A percentile compares a stretch with the other conserved stretches of the same genome.
Conservation (phyloP, 2,888 invertebrate genomes). For the Trypoxylon attenuatum region DNA sequence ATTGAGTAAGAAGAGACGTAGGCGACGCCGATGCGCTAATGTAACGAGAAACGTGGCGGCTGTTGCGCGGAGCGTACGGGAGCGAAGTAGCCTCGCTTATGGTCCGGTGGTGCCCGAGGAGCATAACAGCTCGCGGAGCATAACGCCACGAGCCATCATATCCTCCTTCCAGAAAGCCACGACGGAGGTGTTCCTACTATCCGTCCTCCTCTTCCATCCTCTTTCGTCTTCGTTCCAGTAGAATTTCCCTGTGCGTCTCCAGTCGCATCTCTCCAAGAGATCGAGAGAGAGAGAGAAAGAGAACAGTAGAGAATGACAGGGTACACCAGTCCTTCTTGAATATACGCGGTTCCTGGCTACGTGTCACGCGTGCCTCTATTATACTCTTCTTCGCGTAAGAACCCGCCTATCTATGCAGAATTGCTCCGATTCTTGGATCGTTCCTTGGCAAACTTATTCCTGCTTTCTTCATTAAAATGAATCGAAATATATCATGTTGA, state of each 20-base stretch:
- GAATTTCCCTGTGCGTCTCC: constrained; percentile 18
- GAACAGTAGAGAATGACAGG: too few relatives aligned
- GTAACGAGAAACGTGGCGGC: constrained; percentile 69
- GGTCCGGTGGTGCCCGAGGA: constrained; percentile 73
- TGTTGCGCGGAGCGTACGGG: constrained; percentile 53
- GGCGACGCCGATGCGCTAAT: constrained; percentile 71
- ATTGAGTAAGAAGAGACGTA: not conserved
- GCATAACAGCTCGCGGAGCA: constrained; percentile 73
- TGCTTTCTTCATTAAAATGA: too few relatives aligned
- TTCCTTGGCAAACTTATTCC: too few relatives aligned
- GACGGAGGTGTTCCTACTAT: constrained; percentile 44
- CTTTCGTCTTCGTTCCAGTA: constrained; percentile 25
- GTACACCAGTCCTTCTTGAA: constrained; percentile 29
- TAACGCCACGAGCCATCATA: constrained; percentile 74
- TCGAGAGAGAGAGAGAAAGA: constrained; percentile 20
- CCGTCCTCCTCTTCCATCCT: constrained; percentile 1
- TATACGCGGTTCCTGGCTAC: constrained; percentile 23
- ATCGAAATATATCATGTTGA: too few relatives aligned
- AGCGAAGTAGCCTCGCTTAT: constrained; percentile 70
- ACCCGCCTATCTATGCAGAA: too few relatives aligned
- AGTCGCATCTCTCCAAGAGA: constrained; percentile 11
- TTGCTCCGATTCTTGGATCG: too few relatives aligned
- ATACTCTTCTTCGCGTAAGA: too few relatives aligned
- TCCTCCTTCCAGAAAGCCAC: constrained; percentile 69
- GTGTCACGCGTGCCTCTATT: constrained; percentile 35